Evolutionary conservation across 2,888 invertebrate species (phyloP).

Genomic region (Steinernema scapterisci): DNA sequence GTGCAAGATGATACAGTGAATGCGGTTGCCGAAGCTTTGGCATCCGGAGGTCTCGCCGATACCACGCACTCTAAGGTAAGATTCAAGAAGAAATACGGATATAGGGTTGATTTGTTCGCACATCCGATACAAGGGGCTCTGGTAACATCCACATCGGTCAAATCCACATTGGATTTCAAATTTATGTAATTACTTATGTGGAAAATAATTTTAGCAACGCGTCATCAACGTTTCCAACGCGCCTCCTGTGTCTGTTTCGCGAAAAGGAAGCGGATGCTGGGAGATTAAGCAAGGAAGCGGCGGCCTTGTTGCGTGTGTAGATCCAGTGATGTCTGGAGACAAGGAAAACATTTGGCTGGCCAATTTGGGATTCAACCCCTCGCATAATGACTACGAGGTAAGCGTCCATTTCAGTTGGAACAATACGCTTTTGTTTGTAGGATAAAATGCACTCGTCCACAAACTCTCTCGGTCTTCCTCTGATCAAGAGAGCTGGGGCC

Average conservation of each 20-base stretch:
- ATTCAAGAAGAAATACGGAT: too few relatives aligned
- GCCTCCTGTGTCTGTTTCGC: constrained; percentile 58
- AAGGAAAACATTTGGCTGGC: constrained; percentile 59
- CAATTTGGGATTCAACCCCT: constrained; percentile 52
- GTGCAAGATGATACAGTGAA: constrained; percentile 41
- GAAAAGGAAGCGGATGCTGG: constrained; percentile 54
- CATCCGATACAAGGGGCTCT: too few relatives aligned
- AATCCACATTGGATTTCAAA: too few relatives aligned
- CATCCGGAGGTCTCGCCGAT: constrained; percentile 35
- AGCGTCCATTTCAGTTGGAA: not conserved
- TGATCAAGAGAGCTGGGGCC: constrained; percentile 57
- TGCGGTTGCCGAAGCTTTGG: constrained; percentile 29
- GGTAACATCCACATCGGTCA: too few relatives aligned
- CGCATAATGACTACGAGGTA: constrained; percentile 43
- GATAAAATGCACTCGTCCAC: constrained; percentile 45
- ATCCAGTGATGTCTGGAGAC: constrained; percentile 60
- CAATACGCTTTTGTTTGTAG: not conserved
- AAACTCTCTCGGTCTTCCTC: constrained; percentile 57
- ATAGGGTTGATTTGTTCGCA: too few relatives aligned
- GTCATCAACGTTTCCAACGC: constrained; percentile 65
- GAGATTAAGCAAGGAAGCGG: constrained; percentile 61
- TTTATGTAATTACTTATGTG: constrained; percentile 31
- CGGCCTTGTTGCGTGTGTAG: constrained; percentile 62
- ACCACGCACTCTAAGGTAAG: constrained; percentile 39
- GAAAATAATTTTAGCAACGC: constrained; percentile 59